A percentile compares a stretch with the other conserved stretches of the same genome.
Conservation (phyloP, 2,113 vertebrate species). For the Ceratotherium simum region DNA sequence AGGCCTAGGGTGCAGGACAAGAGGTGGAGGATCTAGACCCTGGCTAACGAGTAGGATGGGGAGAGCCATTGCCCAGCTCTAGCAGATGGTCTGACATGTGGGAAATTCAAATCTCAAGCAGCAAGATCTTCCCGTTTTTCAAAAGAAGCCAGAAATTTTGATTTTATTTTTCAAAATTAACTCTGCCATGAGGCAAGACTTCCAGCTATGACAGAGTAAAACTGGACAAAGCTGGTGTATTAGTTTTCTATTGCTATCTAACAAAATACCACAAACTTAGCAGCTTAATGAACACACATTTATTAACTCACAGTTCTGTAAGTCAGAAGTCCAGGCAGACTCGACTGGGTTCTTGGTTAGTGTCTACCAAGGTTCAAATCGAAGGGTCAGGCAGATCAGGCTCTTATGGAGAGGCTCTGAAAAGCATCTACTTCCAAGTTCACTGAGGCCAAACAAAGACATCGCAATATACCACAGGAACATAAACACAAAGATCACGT, state of each 20-base stretch:
- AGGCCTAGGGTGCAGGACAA: neutral
- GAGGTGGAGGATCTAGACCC: neutral
- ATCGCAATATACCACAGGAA: neutral
- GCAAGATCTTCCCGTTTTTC: neutral
- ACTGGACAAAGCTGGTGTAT: neutral
- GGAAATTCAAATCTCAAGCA: neutral
- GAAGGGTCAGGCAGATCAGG: neutral
- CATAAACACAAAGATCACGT: neutral
- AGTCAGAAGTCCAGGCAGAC: neutral
- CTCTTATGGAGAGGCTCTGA: neutral
- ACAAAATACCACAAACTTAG: neutral
- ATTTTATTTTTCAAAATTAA: conserved; percentile 38
- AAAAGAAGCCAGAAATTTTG: conserved; percentile 16
- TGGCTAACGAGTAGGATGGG: neutral
- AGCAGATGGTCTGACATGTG: neutral
- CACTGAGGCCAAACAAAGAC: neutral
- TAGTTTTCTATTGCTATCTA: neutral
- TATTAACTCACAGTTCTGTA: neutral
- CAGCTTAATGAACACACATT: neutral
- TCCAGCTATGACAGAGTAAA: neutral
- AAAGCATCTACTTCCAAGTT: neutral
- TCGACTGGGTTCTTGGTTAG: neutral
- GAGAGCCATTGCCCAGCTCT: neutral
- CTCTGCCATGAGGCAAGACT: neutral
- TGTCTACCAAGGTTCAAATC: neutral